Evolutionary conservation across 2,797 vertebrate species (phyloP), one percentile per base, ranked within the genome.

Genomic region (Pipistrellus nathusii): DNA sequence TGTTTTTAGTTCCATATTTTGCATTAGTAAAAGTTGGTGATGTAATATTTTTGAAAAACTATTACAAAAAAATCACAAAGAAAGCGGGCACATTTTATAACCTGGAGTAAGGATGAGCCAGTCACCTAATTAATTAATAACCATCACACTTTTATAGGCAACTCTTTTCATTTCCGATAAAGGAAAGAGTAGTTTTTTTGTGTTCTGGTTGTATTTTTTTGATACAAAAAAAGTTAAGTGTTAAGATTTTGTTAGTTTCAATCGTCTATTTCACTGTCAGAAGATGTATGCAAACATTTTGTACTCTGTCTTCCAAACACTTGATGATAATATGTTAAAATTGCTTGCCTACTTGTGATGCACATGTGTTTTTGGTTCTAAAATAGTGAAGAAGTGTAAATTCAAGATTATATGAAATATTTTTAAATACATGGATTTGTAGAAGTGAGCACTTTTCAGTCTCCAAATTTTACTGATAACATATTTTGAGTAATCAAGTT

Each of bases 331-430:
- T 92, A 25, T 51, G 44, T 92, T 95, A 80, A 88, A 59, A 27
- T 91, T 82, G 27, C 11, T 83, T 69, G 48, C 12, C 48, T 90
- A 2, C 8, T 88, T 90, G 8, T 72, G 53, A 55, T 88, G 3
- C 46, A 53, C 27, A 11, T 75, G 17, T 78, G 38, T 30, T 87
- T 96, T 95, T 92, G 53, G 20, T 78, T 95, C 71, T 94, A 93
- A 93, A 91, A 86, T 88, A 84, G 32, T 94, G 75, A 88, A 78
- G 38, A 83, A 77, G 25, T 91, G 2, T 92, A 73, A 72, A 59
- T 88, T 93, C 55, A 93, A 38, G 30, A 66, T 38, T 66, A 23
- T 66, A 23, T 76, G 35, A 96, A 87, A 35, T 95, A 46, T 57
- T 90, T 86, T 93, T 21, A 46, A 90, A 66, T 68, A 55, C 6